A percentile compares a stretch with the other conserved stretches of the same genome.
Evolutionary conservation across 2,888 invertebrate genomes (phyloP).

Genomic region (Trissolcus brochymenae): DNA sequence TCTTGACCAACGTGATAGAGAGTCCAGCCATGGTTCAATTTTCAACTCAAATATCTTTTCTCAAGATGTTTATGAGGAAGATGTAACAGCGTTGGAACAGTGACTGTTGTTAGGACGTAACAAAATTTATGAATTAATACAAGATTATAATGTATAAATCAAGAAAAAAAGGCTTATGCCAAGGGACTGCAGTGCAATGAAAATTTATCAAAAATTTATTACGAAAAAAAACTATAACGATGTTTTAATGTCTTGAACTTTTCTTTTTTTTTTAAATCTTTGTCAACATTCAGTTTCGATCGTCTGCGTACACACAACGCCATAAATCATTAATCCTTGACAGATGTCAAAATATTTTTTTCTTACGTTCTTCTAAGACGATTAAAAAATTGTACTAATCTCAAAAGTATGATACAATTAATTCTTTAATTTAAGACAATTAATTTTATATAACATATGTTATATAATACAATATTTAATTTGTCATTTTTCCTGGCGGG

Average conservation of each 20-base stretch:
- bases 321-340: not conserved
- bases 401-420: too few species aligned
- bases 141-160: conserved; percentile 24
- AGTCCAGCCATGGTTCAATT: conserved; percentile 62
- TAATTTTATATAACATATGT: too few species aligned
- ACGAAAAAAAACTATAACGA: not conserved
- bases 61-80: conserved; percentile 32
- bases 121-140: conserved; percentile 41
- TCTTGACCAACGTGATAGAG: conserved; percentile 70
- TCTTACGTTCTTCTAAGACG: too few species aligned
- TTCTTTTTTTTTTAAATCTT: not conserved
- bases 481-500: too few species aligned
- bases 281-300: not conserved
- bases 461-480: too few species aligned
- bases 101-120: conserved; percentile 21
- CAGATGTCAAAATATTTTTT: not conserved
- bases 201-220: conserved; percentile 10
- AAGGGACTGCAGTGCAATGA: conserved; percentile 54
- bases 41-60: conserved; percentile 31
- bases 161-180: conserved; percentile 30
- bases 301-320: not conserved
- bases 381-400: too few species aligned
- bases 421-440: too few species aligned
- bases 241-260: too few species aligned
- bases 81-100: conserved; percentile 21